A percentile compares a stretch with the other conserved stretches of the same genome.
phyloP scores from a whole-genome alignment of 2,888 invertebrate genomes.

The Agapetus fuscipes region DNA sequence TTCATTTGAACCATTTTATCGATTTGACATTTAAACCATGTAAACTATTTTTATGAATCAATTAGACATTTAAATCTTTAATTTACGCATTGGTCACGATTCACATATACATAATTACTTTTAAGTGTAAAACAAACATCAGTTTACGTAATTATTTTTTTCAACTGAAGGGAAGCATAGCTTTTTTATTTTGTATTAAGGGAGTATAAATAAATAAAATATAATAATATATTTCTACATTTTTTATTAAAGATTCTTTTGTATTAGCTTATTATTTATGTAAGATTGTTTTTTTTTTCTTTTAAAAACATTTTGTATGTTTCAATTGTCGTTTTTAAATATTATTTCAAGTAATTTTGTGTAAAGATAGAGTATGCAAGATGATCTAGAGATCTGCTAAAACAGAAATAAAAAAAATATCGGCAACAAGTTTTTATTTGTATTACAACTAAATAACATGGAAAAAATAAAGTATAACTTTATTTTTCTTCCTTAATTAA shows the following conservation, averaged over 20 bases:
- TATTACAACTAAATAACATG: neutral
- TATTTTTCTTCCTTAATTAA: no score
- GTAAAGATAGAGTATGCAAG: conserved; percentile 13
- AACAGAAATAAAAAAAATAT: conserved; percentile 6
- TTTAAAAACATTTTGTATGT: conserved; percentile 16
- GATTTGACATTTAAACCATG: no score
- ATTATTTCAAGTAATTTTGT: conserved; percentile 13
- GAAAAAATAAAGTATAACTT: no score
- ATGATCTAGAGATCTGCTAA: conserved; percentile 15
- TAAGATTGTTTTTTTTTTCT: no score
- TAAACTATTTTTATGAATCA: no score
- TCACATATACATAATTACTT: neutral
- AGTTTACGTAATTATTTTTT: neutral
- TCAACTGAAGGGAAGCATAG: conserved; percentile 9
- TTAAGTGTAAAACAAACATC: neutral
- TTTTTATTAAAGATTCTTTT: conserved; percentile 10
- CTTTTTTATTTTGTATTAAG: conserved; percentile 15
- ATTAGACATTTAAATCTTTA: no score
- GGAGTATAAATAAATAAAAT: conserved; percentile 3
- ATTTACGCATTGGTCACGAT: no score
- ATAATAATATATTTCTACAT: conserved; percentile 15
- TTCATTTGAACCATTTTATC: no score
- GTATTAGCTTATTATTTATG: conserved; percentile 16
- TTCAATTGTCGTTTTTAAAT: conserved; percentile 8
- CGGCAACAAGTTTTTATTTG: neutral